phyloP scores from a whole-genome alignment of 1,140 invertebrate genomes.

The Lepidurus arcticus region DNA sequence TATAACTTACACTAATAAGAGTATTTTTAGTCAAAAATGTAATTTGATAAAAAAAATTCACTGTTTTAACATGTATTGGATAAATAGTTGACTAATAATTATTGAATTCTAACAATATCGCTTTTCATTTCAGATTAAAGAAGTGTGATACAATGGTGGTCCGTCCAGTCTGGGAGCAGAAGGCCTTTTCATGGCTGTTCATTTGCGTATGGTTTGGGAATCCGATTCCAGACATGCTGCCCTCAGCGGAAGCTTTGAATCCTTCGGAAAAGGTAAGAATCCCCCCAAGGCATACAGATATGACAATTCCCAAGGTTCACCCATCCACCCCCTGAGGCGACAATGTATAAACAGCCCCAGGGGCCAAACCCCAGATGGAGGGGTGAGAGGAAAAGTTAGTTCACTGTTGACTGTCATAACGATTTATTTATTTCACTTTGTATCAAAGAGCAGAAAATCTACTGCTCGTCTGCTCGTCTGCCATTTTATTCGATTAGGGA shows the following conservation, averaged over 20 bases:
- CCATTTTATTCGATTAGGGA: too few species aligned
- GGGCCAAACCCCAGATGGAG: neutral
- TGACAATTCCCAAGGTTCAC: neutral
- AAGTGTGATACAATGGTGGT: neutral
- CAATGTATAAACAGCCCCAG: neutral
- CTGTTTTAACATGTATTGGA: too few species aligned
- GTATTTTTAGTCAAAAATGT: too few species aligned
- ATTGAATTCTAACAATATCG: neutral
- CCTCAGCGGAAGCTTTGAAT: neutral
- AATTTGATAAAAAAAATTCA: too few species aligned
- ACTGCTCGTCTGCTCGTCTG: too few species aligned
- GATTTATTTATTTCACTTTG: neutral
- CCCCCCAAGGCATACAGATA: neutral
- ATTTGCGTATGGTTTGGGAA: neutral
- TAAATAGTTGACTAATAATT: too few species aligned
- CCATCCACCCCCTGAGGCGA: neutral
- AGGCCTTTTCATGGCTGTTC: conserved; percentile 7
- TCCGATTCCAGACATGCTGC: neutral
- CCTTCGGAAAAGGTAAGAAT: neutral
- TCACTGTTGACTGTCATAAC: neutral
- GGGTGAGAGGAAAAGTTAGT: conserved; percentile 2
- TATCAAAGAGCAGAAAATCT: too few species aligned
- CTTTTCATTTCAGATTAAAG: neutral
- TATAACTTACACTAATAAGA: too few species aligned
- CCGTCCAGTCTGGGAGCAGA: neutral